Evolutionary conservation across 2,888 invertebrate species (phyloP), one percentile per base, ranked within the genome.

Genomic region (Ischnus inquisitorius): DNA sequence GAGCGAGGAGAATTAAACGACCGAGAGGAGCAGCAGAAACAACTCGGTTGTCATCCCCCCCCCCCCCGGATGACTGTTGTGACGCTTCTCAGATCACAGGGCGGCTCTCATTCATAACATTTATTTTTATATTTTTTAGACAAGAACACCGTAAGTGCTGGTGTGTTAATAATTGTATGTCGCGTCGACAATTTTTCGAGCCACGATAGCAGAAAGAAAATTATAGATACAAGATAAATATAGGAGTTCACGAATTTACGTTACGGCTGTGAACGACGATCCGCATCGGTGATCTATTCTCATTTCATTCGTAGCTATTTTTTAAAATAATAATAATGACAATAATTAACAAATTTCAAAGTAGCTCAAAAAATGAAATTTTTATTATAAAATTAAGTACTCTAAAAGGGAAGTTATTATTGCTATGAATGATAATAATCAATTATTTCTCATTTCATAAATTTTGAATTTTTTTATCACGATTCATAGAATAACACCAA

Each of bases 31-130:
- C 28, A 62, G 71, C 19, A 41, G 25, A 77, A n/a, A 48, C 41
- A 43, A 76, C 54, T n/a, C 41, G 19, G 19, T 19, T 54, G 19
- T 54, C 19, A 54, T 14, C 19, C 54, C 19, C 28, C 46, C n/a
- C 28, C 62, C 19, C 28, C 46, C n/a, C 28, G 46, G 6, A 64
- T 12, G 28, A 68, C 57, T 76, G 51, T 54, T 69, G 62, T 76
- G 54, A 14, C 39, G 48, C 68, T 62, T n/a, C 62, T 43, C 28
- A 74, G 51, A 76, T 81, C 51, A 69, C 54, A 43, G 51, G 39
- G n/a, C 51, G 54, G 62, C 54, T 41, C 54, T 22, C 54, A 46
- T 64, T 75, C 28, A 64, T 64, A 48, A 39, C 22, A 22, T 41
- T 57, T 43, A 57, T 34, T 54, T 54, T 22, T 10, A 19, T 74